Evolutionary conservation across 2,888 invertebrate genomes (phyloP), one percentile per base, ranked within the genome.

Genomic region (Cosmopolites sordidus): DNA sequence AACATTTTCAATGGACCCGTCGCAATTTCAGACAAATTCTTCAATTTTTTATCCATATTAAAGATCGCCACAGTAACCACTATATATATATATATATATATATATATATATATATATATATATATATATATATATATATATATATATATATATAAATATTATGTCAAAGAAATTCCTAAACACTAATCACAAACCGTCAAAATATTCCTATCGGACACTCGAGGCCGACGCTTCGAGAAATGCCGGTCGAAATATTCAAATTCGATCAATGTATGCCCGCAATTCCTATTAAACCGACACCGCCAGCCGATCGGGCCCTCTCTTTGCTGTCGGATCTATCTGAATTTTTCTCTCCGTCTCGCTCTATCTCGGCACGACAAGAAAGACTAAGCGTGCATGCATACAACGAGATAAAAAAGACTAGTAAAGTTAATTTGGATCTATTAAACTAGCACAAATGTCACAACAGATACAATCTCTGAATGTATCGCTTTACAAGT

Each of bases 381-480:
- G 58, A 60, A 60, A 59, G 58, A 58, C 55, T 51, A 61, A 61
- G 60, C 33, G 33, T 12, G 33, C 33, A 22, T 33, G 33, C 11
- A 33, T 12, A 33, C 33, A 12, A 11, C 33, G 17, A 64, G 66
- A 66, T 66, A 66, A 62, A 62, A 60, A 54, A 64, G 63, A 64
- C 67, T 67, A 67, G 65, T 66, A 67, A 68, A 67, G 68, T 68
- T 68, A 68, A 68, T 68, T 67, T 67, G 67, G 64, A 61, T 64
- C 68, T 67, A 67, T 68, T 67, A 67, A 68, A 68, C 67, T 67
- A 66, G 68, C 68, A 66, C 68, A 65, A 67, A 66, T 67, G 68
- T 66, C 68, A 66, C 61, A 55, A 59, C 47, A 60, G 64, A 64
- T 64, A 62, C 56, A 52, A 64, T 58, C 59, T 60, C 55, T 47